Base-by-base conservation (phyloP, 2,797 vertebrate species). In the Typhlichthys eigenmanni region DNA sequence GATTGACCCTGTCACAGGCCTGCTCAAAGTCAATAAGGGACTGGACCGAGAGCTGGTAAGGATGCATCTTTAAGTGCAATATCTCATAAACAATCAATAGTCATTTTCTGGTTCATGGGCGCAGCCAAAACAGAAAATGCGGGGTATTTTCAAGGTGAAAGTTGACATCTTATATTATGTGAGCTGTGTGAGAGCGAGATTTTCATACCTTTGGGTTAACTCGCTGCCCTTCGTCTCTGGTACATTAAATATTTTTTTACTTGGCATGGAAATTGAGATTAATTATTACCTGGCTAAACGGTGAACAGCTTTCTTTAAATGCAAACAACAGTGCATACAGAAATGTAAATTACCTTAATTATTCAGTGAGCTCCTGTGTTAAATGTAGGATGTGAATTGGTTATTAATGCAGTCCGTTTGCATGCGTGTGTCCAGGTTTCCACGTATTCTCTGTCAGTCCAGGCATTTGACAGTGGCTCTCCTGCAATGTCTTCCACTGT, bases 1-100 rank as follows among this genome's bases (percentile, higher is more conserved):
- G 78, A 95, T 99, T 64, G 96, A 99, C 83, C 92, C 94, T 5
- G 82, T 92, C 2, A 90, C 90, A 2, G 98, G 97, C 68, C 93
- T 96, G 82, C 92, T 99, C 74, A 97, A 95, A 88, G 95, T 99
- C 82, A 96, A 96, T 77, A 97, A 94, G 81, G 91, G 90, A 74
- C 92, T 99, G 29, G 96, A 99, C 88, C 91, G 98, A 87, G 98
- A 99, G 82, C 92, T 92, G 74, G 98, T 99, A 87, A 92, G 94
- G 68, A 70, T 59, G 53, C 64, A 57, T 60, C 55, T 72, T 69
- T 60, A 65, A 66, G 71, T 51, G 32, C 59, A 75, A 59, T 66
- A 76, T 77, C 70, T 79, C 68, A 74, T 52, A 66, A 72, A 78
- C 70, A 74, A 85, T 86, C 80, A 55, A 74, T 82, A 76, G 68